These are phyloP conservation scores for Bedellia somnulentella DNA, from an alignment of 2,888 invertebrate species.

Conservation along the genomic window DNA sequence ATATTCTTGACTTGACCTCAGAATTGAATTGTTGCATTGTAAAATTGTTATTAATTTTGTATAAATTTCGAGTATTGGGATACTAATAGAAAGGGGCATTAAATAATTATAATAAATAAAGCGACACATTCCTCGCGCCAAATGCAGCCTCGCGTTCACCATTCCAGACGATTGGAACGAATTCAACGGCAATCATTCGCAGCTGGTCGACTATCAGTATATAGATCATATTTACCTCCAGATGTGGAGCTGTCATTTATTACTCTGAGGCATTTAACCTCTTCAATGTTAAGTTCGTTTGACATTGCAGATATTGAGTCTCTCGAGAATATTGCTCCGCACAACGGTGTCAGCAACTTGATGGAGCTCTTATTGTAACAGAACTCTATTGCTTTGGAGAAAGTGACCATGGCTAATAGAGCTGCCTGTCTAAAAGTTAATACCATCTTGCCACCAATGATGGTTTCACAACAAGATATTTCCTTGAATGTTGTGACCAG, in stretches of 20 bases:
- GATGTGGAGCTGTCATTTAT: constrained; percentile 3
- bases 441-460: not conserved
- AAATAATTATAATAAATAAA: too few relatives aligned
- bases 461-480: not conserved
- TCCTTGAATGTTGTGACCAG: constrained; percentile 2
- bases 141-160: too few relatives aligned
- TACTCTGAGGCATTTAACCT: not conserved
- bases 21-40: too few relatives aligned
- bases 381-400: not conserved
- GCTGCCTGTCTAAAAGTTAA: constrained; percentile 1
- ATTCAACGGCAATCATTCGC: too few relatives aligned
- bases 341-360: not conserved
- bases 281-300: not conserved
- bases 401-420: not conserved
- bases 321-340: constrained; percentile 1
- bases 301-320: not conserved
- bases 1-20: too few relatives aligned
- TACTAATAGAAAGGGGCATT: too few relatives aligned
- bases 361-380: not conserved
- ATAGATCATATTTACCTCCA: not conserved
- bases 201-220: too few relatives aligned
- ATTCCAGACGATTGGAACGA: too few relatives aligned
- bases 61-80: too few relatives aligned
- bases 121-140: too few relatives aligned
- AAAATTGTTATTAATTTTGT: too few relatives aligned